A percentile compares a stretch with the other conserved stretches of the same genome.
These are phyloP conservation scores for Drosophila monieri DNA, from an alignment of 2,888 invertebrate genomes.

Conservation along the genomic window DNA sequence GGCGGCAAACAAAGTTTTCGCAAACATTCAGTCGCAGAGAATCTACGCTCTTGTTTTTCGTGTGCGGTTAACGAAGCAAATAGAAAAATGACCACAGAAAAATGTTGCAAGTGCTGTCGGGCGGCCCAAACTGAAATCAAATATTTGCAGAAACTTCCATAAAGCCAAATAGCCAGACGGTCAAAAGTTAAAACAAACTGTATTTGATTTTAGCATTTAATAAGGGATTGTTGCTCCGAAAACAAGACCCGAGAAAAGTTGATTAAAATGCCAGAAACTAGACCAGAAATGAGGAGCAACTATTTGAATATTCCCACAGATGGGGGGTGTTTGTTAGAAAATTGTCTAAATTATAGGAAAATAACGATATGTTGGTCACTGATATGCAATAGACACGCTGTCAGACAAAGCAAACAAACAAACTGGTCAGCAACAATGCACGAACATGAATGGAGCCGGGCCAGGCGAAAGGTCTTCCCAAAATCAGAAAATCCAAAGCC, in stretches of 20 bases:
- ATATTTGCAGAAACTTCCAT: conserved; percentile 65
- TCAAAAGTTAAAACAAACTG: conserved; percentile 33
- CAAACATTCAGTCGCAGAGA: conserved; percentile 66
- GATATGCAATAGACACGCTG: conserved; percentile 54
- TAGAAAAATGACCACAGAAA: conserved; percentile 53
- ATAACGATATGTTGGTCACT: conserved; percentile 52
- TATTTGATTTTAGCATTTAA: conserved; percentile 46
- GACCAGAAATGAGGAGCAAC: conserved; percentile 28
- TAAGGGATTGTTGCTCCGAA: conserved; percentile 25
- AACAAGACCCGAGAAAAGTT: conserved; percentile 46
- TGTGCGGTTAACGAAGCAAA: conserved; percentile 76
- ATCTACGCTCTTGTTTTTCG: conserved; percentile 35
- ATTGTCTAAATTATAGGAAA: conserved; percentile 49
- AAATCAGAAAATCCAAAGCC: conserved; percentile 18
- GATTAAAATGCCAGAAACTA: conserved; percentile 58
- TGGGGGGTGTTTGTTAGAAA: conserved; percentile 18
- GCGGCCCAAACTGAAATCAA: conserved; percentile 38
- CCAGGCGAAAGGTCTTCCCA: conserved; percentile 28
- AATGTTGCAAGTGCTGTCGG: conserved; percentile 40
- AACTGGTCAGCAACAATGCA: conserved; percentile 25
- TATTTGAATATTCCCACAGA: conserved; percentile 49
- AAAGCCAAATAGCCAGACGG: conserved; percentile 56
- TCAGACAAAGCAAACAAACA: conserved; percentile 37
- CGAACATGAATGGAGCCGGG: conserved; percentile 32
- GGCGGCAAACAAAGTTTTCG: conserved; percentile 65